These are phyloP conservation scores for Taphrorychus bicolor DNA, from an alignment of 2,888 invertebrate species.

Conservation along the genomic window DNA sequence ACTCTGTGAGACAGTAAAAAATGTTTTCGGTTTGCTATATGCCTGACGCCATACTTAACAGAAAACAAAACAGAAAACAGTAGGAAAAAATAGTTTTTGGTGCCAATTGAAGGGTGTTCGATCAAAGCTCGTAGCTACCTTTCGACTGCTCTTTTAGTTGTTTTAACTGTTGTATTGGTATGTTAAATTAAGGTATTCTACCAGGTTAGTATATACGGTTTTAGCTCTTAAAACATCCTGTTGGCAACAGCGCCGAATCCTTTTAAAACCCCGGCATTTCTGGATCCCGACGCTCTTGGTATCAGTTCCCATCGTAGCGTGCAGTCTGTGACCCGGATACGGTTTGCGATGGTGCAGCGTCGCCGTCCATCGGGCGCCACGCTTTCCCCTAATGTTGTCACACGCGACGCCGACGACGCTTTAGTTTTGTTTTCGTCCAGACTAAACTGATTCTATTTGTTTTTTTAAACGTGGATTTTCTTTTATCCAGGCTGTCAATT, in stretches of 20 bases:
- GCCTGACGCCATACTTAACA: too few species aligned
- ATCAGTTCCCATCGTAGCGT: conserved; percentile 32
- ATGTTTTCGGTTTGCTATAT: too few species aligned
- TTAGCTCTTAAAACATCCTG: not conserved
- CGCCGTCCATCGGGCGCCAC: conserved; percentile 39
- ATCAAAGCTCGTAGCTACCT: too few species aligned
- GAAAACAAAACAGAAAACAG: too few species aligned
- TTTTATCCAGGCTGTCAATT: not conserved
- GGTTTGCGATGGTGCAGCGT: conserved; percentile 39
- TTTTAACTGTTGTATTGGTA: too few species aligned
- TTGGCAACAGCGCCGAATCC: conserved; percentile 2
- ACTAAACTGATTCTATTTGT: not conserved
- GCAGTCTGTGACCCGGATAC: conserved; percentile 41
- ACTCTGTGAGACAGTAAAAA: too few species aligned
- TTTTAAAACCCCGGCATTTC: not conserved
- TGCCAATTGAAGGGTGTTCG: too few species aligned
- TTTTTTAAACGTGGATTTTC: not conserved
- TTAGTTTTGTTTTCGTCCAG: conserved; percentile 14
- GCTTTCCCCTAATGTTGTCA: conserved; percentile 33
- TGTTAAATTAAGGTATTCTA: too few species aligned
- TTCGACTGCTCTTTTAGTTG: too few species aligned
- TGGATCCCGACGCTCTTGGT: conserved; percentile 26
- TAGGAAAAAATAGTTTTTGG: too few species aligned
- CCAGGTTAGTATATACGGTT: too few species aligned
- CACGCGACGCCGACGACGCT: conserved; percentile 30